phyloP scores from a whole-genome alignment of 1,140 invertebrate genomes.

The Lepidurus packardi region DNA sequence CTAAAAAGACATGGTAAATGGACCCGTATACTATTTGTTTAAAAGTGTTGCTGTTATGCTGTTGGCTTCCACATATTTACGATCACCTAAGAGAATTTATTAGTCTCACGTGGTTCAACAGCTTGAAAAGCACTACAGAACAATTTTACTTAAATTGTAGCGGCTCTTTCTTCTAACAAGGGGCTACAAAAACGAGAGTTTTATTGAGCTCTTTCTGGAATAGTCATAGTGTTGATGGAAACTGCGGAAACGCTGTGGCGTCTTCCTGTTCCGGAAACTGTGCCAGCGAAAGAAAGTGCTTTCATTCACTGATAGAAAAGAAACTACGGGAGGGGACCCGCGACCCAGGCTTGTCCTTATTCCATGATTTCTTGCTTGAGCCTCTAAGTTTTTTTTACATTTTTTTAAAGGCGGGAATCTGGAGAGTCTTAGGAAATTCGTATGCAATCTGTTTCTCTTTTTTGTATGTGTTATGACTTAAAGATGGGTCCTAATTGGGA shows the following conservation, averaged over 20 bases:
- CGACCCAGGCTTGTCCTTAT: background rate
- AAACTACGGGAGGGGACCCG: background rate
- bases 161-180: background rate
- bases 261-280: background rate
- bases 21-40: slow-evolving; percentile 11
- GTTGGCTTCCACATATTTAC: slow-evolving; percentile 19
- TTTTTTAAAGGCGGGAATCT: background rate
- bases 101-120: slow-evolving; percentile 21
- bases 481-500: slow-evolving; percentile 11
- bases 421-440: background rate
- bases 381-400: no score
- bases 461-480: background rate
- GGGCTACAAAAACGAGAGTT: background rate
- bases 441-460: background rate
- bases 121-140: background rate
- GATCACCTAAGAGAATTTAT: slow-evolving; percentile 19
- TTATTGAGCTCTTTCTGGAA: slow-evolving; percentile 9
- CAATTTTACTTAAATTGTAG: background rate
- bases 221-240: slow-evolving; percentile 14
- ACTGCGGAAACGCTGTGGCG: background rate
- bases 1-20: slow-evolving; percentile 16
- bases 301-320: background rate
- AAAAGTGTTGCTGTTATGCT: slow-evolving; percentile 22
- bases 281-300: background rate
- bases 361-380: background rate